These are phyloP conservation scores for Drosophila simulans DNA, from an alignment of 1,140 invertebrate species.

Conservation along the genomic window DNA sequence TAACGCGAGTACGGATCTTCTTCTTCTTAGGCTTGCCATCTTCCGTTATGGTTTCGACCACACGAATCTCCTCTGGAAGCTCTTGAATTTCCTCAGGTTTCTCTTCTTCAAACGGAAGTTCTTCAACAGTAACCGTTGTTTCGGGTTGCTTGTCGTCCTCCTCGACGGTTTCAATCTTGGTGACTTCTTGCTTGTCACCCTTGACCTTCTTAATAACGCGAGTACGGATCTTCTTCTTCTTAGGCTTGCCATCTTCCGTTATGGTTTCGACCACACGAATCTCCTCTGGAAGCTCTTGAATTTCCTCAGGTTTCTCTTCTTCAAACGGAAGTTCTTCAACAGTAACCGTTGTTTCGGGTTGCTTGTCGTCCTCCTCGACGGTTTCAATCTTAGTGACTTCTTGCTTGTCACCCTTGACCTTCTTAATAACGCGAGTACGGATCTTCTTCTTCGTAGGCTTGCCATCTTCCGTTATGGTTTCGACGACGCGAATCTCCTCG, in stretches of 20 bases:
- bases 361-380: conserved; percentile 4
- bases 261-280: conserved; percentile 1
- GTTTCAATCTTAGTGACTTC: conserved; percentile 10
- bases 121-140: background rate
- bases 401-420: conserved; percentile 10
- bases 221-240: conserved; percentile 8
- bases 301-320: background rate
- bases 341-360: background rate
- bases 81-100: background rate
- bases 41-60: background rate
- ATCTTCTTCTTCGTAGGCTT: conserved; percentile 8
- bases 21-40: background rate
- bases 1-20: conserved; percentile 4
- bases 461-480: conserved; percentile 3
- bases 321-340: conserved; percentile 1
- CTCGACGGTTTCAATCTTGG: conserved; percentile 8
- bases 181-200: conserved; percentile 9
- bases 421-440: conserved; percentile 2
- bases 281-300: conserved; percentile 4
- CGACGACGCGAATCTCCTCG: conserved; percentile 1
- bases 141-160: background rate
- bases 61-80: conserved; percentile 5
- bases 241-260: background rate
- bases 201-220: conserved; percentile 9
- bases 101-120: background rate